phyloP scores from a whole-genome alignment of 2,797 vertebrate species.

The Myripristis jacobus region DNA sequence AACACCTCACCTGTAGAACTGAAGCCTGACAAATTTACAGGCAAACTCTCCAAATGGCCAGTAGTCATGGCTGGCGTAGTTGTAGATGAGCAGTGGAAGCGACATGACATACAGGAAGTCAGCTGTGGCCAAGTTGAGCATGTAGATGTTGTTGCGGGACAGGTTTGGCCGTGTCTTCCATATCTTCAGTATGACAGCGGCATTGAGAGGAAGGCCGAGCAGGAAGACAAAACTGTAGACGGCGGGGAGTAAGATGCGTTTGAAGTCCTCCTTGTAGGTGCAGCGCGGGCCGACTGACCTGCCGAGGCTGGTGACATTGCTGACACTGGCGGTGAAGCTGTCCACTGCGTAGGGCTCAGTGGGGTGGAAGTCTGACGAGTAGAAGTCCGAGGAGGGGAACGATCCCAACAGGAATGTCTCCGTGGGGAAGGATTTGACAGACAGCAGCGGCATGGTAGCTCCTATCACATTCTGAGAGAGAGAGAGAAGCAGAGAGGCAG shows the following conservation, averaged over 20 bases:
- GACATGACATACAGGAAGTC: conserved; percentile 95
- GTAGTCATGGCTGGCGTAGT: conserved; percentile 93
- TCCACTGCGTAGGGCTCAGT: conserved; percentile 25
- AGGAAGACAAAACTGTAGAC: conserved; percentile 90
- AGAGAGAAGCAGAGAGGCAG: conserved; percentile 19
- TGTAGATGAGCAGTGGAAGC: conserved; percentile 95
- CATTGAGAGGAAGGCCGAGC: conserved; percentile 90
- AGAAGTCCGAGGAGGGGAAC: conserved; percentile 28
- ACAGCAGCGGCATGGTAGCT: conserved; percentile 56
- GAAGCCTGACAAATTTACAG: conserved; percentile 92
- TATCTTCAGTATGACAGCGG: conserved; percentile 90
- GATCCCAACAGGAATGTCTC: conserved; percentile 39
- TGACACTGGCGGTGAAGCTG: not conserved
- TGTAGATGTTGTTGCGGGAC: conserved; percentile 91
- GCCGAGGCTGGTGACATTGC: conserved; percentile 29
- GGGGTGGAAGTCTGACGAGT: conserved; percentile 13
- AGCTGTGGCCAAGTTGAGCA: conserved; percentile 91
- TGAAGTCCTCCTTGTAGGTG: conserved; percentile 94
- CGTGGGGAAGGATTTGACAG: conserved; percentile 34
- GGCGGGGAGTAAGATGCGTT: conserved; percentile 89
- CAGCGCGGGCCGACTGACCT: conserved; percentile 73
- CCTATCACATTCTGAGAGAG: conserved; percentile 69
- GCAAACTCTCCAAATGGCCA: conserved; percentile 95
- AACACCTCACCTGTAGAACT: conserved; percentile 89
- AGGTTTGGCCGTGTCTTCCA: conserved; percentile 83